Conservation (phyloP, 2,797 vertebrate species). For the Anguilla megastoma region DNA sequence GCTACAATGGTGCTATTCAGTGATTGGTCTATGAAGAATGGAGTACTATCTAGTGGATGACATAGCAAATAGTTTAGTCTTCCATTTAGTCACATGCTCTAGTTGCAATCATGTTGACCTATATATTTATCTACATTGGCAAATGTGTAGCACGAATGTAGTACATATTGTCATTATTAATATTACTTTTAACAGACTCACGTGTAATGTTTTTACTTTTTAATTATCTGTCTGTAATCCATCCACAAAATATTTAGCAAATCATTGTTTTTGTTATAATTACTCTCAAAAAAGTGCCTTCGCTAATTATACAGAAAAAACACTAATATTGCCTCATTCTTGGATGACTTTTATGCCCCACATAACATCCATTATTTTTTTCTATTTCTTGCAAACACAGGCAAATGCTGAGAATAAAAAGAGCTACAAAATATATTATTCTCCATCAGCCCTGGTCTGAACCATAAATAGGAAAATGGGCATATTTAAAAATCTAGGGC, state of each 20-base stretch:
- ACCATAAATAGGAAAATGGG: no score
- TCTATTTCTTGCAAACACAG: no score
- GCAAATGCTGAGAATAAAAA: no score
- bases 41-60: neutral
- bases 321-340: neutral
- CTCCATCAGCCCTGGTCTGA: no score
- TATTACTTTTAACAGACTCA: neutral
- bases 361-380: neutral
- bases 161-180: neutral
- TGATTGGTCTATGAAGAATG: neutral
- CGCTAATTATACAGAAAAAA: neutral
- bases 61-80: neutral
- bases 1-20: neutral
- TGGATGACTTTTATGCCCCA: neutral
- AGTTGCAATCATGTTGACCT: neutral
- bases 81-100: neutral
- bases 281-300: neutral
- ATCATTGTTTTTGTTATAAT: neutral
- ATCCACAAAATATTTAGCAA: neutral
- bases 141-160: neutral
- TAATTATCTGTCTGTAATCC: neutral
- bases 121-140: neutral
- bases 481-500: no score
- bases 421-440: no score
- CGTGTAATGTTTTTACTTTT: neutral